Base-by-base conservation (phyloP, 2,113 vertebrate genomes). In the Lethenteron reissneri region DNA sequence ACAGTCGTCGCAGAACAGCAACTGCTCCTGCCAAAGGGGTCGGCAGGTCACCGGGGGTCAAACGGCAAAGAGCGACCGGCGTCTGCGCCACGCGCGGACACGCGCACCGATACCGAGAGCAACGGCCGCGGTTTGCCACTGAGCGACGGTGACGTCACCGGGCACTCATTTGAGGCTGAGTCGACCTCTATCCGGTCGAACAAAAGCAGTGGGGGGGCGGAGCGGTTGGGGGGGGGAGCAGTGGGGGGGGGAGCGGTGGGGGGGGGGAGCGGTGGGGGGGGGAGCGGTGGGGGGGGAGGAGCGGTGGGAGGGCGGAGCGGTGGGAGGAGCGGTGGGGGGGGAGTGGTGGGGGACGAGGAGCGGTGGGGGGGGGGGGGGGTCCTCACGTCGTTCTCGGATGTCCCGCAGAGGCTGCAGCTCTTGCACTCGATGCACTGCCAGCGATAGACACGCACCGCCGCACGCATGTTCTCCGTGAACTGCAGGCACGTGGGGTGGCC, bases 371-470 rank as follows among this genome's bases (percentile, higher is more conserved):
- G 25, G 15, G 56, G 74, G 69, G 71, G 70, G 2, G 75, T 1
- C 15, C 1, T 1, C 81, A 92, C 89, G 74, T 92, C 89, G 3
- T 92, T 92, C 77, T 80, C 94, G 1, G 94, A 97, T 70, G 92
- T 97, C 75, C 94, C 92, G 72, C 94, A 97, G 75, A 97, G 82
- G 81, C 88, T 94, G 83, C 94, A 97, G 74, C 92, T 95, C 80
- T 97, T 97, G 86, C 94, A 97, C 78, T 97, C 92, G 77, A 97
- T 97, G 81, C 92, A 97, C 79, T 97, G 92, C 92, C 92, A 97
- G 81, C 92, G 89, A 84, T 96, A 97, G 74, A 88, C 95, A 81
- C 84, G 87, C 77, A 97, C 92, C 1, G 92, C 92, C 79, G 87
- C 87, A 13, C 90, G 95, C 92, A 95, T 97, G 82, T 95, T 97